A percentile compares a stretch with the other conserved stretches of the same genome.
These are phyloP conservation scores for Brachionichthys hirsutus DNA, from an alignment of 2,113 vertebrate genomes.

Conservation along the genomic window DNA sequence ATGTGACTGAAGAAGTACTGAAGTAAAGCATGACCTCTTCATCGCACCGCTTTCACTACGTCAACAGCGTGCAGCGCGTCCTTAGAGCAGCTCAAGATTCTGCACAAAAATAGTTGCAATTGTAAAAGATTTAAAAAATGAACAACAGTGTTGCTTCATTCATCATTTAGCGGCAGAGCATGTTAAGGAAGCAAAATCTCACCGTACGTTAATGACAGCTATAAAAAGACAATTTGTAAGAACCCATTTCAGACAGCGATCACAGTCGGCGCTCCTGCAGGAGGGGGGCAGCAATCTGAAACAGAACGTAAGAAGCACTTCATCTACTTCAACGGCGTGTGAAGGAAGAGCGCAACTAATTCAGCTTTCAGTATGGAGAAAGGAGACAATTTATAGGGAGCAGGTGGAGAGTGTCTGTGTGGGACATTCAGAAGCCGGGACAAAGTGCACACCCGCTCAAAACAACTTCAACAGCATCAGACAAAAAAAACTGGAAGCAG, in stretches of 20 bases:
- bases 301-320: not conserved
- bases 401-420: too few relatives aligned
- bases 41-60: too few relatives aligned
- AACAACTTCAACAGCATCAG: not conserved
- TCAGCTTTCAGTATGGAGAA: not conserved
- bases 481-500: not conserved
- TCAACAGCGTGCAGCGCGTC: too few relatives aligned
- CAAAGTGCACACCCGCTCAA: not conserved
- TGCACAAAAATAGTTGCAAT: not conserved
- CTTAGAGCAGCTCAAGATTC: not conserved
- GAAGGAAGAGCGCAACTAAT: not conserved
- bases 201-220: too few relatives aligned
- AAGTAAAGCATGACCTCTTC: too few relatives aligned
- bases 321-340: not conserved
- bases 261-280: not conserved
- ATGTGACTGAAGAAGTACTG: conserved; percentile 6
- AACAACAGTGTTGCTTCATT: not conserved
- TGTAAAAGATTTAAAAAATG: not conserved
- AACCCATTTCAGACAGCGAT: not conserved
- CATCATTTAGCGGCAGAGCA: not conserved
- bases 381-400: not conserved
- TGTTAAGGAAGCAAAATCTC: not conserved
- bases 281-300: not conserved
- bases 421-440: too few relatives aligned
- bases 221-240: not conserved